A percentile compares a stretch with the other conserved stretches of the same genome.
phyloP scores from a whole-genome alignment of 2,797 vertebrate species.

The Glyptemys insculpta region DNA sequence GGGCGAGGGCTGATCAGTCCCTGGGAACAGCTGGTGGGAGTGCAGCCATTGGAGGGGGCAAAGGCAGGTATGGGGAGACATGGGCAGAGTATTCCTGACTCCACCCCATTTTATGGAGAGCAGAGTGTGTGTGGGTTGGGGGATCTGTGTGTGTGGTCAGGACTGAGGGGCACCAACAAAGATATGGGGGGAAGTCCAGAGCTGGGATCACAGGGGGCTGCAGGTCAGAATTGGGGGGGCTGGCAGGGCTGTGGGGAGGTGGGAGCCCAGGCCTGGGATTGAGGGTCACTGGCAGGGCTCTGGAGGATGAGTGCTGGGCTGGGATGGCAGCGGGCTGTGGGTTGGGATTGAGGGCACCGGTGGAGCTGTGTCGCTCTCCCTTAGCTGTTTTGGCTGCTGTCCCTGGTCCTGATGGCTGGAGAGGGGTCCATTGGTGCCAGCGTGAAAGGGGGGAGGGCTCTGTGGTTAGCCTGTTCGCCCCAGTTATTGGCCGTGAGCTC shows the following conservation, averaged over 20 bases:
- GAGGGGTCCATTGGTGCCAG: not conserved
- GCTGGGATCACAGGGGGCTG: not conserved
- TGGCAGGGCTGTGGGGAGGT: too few species aligned
- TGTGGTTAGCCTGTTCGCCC: not conserved
- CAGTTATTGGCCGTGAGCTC: not conserved
- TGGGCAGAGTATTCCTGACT: not conserved
- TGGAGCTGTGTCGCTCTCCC: not conserved
- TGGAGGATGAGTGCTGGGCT: not conserved
- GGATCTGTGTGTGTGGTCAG: too few species aligned
- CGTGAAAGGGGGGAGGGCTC: not conserved
- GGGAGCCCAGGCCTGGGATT: not conserved
- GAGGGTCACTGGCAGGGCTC: not conserved
- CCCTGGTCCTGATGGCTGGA: not conserved
- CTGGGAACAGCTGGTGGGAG: too few species aligned
- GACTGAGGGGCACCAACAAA: not conserved
- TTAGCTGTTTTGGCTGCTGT: not conserved
- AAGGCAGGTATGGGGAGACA: too few species aligned
- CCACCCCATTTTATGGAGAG: not conserved
- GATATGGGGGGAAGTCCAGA: not conserved
- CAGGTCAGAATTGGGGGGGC: not conserved
- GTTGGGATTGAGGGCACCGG: not conserved
- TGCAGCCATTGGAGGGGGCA: too few species aligned
- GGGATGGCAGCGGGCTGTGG: not conserved
- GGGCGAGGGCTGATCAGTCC: too few species aligned
- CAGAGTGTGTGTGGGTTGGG: too few species aligned